Evolutionary conservation across 1,140 invertebrate genomes (phyloP).

Genomic region (Teleogryllus occipitalis): DNA sequence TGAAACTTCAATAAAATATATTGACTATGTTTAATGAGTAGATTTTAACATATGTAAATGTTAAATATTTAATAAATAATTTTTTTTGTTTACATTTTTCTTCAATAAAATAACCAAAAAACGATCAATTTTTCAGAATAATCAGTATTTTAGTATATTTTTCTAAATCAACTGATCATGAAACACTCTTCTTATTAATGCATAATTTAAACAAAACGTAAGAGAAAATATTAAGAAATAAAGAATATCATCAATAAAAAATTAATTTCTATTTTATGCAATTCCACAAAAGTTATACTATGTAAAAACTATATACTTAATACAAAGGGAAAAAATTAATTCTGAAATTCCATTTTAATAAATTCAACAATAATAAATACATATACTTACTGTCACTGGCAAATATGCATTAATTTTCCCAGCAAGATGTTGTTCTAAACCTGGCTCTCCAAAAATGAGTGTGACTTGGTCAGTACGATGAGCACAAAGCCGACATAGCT

Average conservation of each 20-base stretch:
- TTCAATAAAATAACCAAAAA: too few relatives aligned
- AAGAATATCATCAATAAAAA: background rate
- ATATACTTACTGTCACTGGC: constrained; percentile 5
- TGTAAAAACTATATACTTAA: background rate
- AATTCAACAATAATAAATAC: background rate
- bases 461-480: background rate
- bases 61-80: too few relatives aligned
- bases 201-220: background rate
- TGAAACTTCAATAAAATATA: too few relatives aligned
- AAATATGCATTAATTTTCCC: constrained; percentile 7
- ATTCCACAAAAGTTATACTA: background rate
- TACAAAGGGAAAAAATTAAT: background rate
- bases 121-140: too few relatives aligned
- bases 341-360: background rate
- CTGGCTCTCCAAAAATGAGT: background rate
- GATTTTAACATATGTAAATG: too few relatives aligned
- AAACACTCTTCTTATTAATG: background rate
- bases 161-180: too few relatives aligned
- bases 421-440: constrained; percentile 2
- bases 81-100: too few relatives aligned
- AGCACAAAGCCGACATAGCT: background rate
- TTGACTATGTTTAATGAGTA: too few relatives aligned
- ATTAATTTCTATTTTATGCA: background rate
- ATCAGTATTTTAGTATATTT: too few relatives aligned
- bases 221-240: background rate